Evolutionary conservation across 2,888 invertebrate species (phyloP).

Genomic region (Portevinia maculata): DNA sequence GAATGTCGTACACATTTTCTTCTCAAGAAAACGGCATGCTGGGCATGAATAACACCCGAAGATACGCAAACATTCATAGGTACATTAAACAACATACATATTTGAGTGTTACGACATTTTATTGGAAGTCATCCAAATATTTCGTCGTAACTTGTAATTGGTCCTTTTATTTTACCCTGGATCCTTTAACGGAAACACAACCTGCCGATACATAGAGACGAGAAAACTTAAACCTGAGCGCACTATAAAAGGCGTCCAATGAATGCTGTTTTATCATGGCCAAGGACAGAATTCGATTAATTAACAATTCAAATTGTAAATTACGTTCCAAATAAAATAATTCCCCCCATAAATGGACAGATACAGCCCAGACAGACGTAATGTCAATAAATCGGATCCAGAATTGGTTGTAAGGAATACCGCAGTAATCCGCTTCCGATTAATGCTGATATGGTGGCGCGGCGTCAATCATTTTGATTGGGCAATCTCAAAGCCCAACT

Average conservation of each 20-base stretch:
- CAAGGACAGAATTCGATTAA: constrained; percentile 54
- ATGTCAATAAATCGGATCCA: constrained; percentile 48
- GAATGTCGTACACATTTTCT: no score
- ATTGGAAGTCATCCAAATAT: no score
- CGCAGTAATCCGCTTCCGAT: constrained; percentile 62
- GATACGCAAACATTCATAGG: no score
- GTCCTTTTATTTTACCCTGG: no score
- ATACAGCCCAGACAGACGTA: background rate
- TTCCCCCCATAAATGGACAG: constrained; percentile 3
- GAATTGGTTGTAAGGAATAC: constrained; percentile 43
- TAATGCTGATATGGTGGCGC: constrained; percentile 28
- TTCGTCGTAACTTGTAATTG: no score
- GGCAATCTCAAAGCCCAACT: constrained; percentile 51
- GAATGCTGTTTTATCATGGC: constrained; percentile 35
- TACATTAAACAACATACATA: no score
- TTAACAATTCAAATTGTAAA: constrained; percentile 59
- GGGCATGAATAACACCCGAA: no score
- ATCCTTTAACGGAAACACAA: constrained; percentile 15
- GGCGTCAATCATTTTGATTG: constrained; percentile 65
- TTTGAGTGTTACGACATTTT: no score
- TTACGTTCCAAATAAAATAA: constrained; percentile 15
- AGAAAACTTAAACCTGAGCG: constrained; percentile 5
- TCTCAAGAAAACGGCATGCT: no score
- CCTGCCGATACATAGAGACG: background rate
- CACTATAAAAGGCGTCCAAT: constrained; percentile 40